A percentile compares a stretch with the other conserved stretches of the same genome.
These are phyloP conservation scores for Mesaphorura yosii DNA, from an alignment of 1,140 invertebrate genomes.

Conservation along the genomic window DNA sequence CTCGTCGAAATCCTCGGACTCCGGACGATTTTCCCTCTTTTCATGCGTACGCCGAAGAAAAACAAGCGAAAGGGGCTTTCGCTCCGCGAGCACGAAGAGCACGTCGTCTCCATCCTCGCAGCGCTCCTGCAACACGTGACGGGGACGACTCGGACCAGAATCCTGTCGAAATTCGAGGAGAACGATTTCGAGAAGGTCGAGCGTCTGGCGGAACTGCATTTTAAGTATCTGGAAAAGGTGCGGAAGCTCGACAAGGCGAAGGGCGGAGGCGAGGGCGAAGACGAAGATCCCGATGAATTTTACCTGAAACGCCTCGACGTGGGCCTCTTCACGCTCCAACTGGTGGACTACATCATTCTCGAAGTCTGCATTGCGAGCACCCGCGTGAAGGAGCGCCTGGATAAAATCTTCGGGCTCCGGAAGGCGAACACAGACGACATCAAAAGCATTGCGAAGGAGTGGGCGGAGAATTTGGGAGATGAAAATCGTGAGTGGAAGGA, in stretches of 20 bases:
- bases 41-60: conserved; percentile 95
- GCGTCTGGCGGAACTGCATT: conserved; percentile 86
- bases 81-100: conserved; percentile 88
- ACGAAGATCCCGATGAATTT: conserved; percentile 58
- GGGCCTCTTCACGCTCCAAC: conserved; percentile 88
- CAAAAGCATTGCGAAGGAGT: conserved; percentile 64
- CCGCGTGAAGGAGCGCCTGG: conserved; percentile 73
- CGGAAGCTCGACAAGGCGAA: conserved; percentile 68
- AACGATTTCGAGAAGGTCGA: conserved; percentile 99
- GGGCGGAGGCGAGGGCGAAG: conserved; percentile 53
- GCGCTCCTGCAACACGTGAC: conserved; percentile 83
- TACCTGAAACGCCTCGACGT: conserved; percentile 81
- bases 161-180: conserved; percentile 93
- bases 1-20: conserved; percentile 97
- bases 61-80: conserved; percentile 70
- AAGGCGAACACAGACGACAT: conserved; percentile 89
- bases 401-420: conserved; percentile 75
- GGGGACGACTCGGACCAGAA: conserved; percentile 75
- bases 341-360: conserved; percentile 89
- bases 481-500: conserved; percentile 69
- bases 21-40: conserved; percentile 90
- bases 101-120: conserved; percentile 86
- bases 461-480: conserved; percentile 87
- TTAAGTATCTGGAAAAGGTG: conserved; percentile 93
- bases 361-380: conserved; percentile 71